Base-by-base conservation (phyloP, 2,113 vertebrate genomes). In the Dissostichus mawsoni region DNA sequence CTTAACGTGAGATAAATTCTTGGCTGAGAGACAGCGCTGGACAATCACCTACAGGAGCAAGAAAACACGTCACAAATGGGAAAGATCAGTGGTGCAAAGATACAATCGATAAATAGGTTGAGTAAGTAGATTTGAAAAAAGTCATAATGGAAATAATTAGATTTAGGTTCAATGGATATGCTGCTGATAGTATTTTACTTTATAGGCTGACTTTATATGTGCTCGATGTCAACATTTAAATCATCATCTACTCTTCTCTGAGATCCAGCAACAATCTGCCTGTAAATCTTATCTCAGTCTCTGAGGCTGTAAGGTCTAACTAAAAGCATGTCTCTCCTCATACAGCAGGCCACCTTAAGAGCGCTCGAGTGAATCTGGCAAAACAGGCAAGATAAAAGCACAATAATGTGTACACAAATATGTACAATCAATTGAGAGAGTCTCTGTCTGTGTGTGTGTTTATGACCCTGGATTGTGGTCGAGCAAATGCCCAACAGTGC, bases 1-100 rank as follows among this genome's bases (percentile, higher is more conserved):
- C 90, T 99, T 99, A 58, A 99, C 97, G 0, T 99, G 98, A n/a
- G 97, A 98, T 92, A 99, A 94, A 87, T 96, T 99, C 91, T 99
- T 99, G 63, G 95, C 98, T 0, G 98, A 99, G 64, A 99, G 97
- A 86, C 98, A 99, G 16, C 97, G 96, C 87, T 99, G 98, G 52
- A 99, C 98, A 41, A 99, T 99, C 47, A 99, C 98, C 98, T 99
- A 77, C 3, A 69, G 63, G 23, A 53, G 29, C 5, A 8, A 91
- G 51, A 68, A 4, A 64, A 14, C 16, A 0, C 11, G 41, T 52
- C 58, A 69, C 5, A 50, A 1, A 44, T 23, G 12, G 36, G 51
- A 45, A 6, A n/a, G 20, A 67, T 76, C 14, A 0, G 5, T 11
- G 8, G 5, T 23, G 8, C n/a, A 41, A 55, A 44, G 12, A 59